Evolutionary conservation across 2,888 invertebrate genomes (phyloP), one percentile per base, ranked within the genome.

Genomic region (Meloe dianella): DNA sequence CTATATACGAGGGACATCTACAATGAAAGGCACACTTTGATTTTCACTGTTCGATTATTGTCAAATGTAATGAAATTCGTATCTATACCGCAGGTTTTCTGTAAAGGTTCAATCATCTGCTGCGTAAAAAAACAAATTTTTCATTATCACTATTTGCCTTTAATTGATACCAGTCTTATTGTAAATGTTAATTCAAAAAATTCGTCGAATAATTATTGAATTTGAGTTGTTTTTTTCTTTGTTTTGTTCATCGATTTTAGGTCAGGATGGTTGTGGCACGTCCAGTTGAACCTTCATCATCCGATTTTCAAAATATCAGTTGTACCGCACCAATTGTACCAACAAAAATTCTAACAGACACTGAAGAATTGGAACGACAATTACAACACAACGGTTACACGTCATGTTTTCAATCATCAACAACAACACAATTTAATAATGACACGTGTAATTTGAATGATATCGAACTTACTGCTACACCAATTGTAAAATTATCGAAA

Each of bases 191-290:
- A n/a, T 51, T 35, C 1, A 1, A 4, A 38, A 51, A 2, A n/a
- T 10, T 8, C 32, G 6, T 35, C 14, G 7, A 58, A 20, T n/a
- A n/a, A n/a, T 61, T 41, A 17, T 17, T 41, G 0, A 47, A 2
- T 9, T 20, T 38, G 1, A 17, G 12, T 54, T 6, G 24, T 57
- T 27, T 12, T 6, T 51, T 63, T 20, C 8, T 0, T 0, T 9
- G n/a, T n/a, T n/a, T n/a, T n/a, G n/a, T n/a, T n/a, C n/a, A n/a
- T 41, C 12, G 30, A 14, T 54, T 74, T 14, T 63, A 80, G 80
- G 95, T 97, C 77, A 91, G 97, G 66, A 90, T 98, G 81, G 91
- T 98, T 74, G 97, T 98, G 65, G 98, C 98, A 54, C 89, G 98
- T 72, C 95, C 96, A 32, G 91, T 95, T 54, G 96, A 96, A 83